Evolutionary conservation across 1,140 invertebrate species (phyloP), one percentile per base, ranked within the genome.

Genomic region (Nautilus pompilius): DNA sequence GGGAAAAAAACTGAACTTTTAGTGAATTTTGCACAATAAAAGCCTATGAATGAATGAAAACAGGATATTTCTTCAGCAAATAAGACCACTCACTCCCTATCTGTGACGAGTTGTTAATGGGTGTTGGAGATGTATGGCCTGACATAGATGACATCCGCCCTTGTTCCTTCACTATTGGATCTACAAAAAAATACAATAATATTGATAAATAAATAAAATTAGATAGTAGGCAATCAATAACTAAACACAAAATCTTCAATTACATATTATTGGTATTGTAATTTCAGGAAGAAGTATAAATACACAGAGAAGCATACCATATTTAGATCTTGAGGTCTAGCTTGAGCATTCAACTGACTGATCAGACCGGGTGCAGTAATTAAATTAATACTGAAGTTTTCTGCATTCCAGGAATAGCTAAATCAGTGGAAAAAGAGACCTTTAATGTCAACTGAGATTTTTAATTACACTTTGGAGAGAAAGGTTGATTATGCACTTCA

Each of bases 141-240:
- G 80, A 79, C 75, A 81, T 84, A 66, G 79, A 82, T 26, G 79
- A 80, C 76, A 81, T 80, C 63, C 82, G 76, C 56, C 88, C 90
- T 83, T 93, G 90, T 79, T 94, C 92, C 86, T 93, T 93, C 72
- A 92, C 90, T 83, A 95, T 90, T 67, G 92, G 92, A 87, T 91
- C 92, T 94, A 85, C 57, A 88, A 85, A 73, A 65, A 72, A 63
- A 69, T 20, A 46, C 13, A 20, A 46, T 46, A 20, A 20, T 17
- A 46, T 13, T 46, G 13, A 3, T 4, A 3, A 3, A 46, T 20
- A 20, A 46, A 55, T 68, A 58, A 41, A 48, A 55, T 4, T 46
- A 29, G 15, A 13, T 0, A 34, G 5, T 59, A 28, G n/a, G 30
- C 17, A 3, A n/a, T n/a, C 20, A 62, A 22, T 26, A 33, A 54